Base-by-base conservation (phyloP, 2,797 vertebrate genomes). In the Vipera latastei region DNA sequence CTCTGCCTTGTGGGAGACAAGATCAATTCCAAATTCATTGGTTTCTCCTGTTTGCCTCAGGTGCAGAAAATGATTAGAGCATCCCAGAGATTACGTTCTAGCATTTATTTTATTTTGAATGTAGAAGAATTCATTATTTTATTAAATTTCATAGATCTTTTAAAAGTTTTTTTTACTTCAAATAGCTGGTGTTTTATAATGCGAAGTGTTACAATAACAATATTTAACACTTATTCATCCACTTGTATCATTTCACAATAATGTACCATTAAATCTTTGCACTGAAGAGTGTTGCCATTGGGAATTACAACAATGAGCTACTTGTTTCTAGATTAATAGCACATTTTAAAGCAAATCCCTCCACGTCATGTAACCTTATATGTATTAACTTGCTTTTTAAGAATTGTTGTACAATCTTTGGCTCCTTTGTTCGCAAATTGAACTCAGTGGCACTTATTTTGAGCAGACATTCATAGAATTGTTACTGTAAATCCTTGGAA, bases 221-320 rank as follows among this genome's bases (percentile, higher is more conserved):
- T 48, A n/a, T 92, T 63, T 0, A 11, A 91, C 14, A 55, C 22
- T 89, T 93, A 95, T 94, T 91, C 89, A 92, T n/a, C 91, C 28
- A 91, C 93, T 90, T 38, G 88, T 53, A 60, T 89, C 59, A 85
- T 78, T 88, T 90, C 90, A 11, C 59, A 92, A 32, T 94, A 78
- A 85, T 38, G 0, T 95, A 92, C 20, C 38, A 63, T 94, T 91
- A 48, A n/a, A 16, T 90, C 0, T 92, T 91, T 91, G 25, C 5
- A 32, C 1, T 92, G 89, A 26, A 2, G 28, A 48, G 1, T 94
- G 56, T 26, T 93, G 0, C 92, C 86, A 69, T 53, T 91, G 89
- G 69, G 89, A 92, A 94, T 89, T 90, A 20, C 57, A 28, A n/a
- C 26, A 63, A 65, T 53, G 22, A 56, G 14, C 53, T 57, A 22